Percentiles rank a stretch among this genome's conserved stretches.
Conservation (phyloP, 1,140 invertebrate genomes). For the Papilio helenus region DNA sequence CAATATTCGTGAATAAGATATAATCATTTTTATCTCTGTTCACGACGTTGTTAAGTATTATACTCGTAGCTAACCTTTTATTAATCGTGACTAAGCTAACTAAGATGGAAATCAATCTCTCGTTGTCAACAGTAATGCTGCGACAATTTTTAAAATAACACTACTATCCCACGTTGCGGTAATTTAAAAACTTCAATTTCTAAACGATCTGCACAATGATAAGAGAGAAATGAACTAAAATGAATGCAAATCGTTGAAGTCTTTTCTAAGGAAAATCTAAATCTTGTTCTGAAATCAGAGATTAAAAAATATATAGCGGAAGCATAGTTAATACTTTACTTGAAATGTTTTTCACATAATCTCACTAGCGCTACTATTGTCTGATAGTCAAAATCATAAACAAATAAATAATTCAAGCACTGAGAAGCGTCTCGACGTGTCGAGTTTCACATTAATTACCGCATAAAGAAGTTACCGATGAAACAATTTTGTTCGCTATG, state of each 20-base stretch:
- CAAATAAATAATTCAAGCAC: no score
- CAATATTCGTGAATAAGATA: slow-evolving; percentile 13
- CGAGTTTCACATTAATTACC: no score
- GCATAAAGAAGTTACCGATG: no score
- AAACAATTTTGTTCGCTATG: no score
- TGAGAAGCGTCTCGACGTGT: no score
- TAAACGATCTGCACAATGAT: background rate
- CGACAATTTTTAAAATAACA: slow-evolving; percentile 15
- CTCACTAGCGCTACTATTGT: no score
- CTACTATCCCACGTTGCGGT: background rate
- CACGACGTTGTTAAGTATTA: background rate
- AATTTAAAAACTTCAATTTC: background rate
- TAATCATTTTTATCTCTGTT: background rate
- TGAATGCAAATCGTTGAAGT: background rate
- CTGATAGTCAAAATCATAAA: no score
- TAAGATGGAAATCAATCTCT: background rate
- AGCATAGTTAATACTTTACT: no score
- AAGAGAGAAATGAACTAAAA: background rate
- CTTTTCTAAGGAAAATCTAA: background rate
- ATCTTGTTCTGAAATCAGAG: background rate
- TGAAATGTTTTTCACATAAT: no score
- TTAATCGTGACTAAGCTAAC: slow-evolving; percentile 25
- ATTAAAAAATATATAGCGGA: no score
- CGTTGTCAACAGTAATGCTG: background rate
- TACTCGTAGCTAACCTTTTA: slow-evolving; percentile 13